Base-by-base conservation (phyloP, 1,140 invertebrate genomes). In the Aphelinus certus region DNA sequence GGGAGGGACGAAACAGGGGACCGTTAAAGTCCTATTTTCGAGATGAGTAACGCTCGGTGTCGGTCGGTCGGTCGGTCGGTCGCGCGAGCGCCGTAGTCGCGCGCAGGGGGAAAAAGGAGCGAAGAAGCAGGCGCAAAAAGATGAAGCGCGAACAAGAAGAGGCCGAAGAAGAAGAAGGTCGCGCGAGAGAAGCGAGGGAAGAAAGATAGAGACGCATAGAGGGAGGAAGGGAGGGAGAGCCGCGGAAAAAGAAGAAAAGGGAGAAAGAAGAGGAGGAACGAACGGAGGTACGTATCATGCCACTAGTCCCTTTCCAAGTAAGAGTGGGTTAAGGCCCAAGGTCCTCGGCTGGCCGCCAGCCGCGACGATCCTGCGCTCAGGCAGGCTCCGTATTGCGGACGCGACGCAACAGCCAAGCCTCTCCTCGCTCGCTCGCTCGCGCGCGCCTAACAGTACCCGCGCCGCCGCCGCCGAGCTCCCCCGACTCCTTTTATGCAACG, bases 261-360 rank as follows among this genome's bases (percentile, higher is more conserved):
- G 60, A 60, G 58, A 63, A 26, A 60, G 60, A 49, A 53, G n/a
- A 53, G 48, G 48, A 63, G 61, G n/a, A 71, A 64, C 45, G 47
- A 74, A 66, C 26, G 26, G 26, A 26, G 26, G 26, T 26, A 76
- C 79, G 73, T 78, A 81, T 79, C 71, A 83, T 79, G 78, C 76
- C 75, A 82, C 80, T 83, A 84, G 82, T 86, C 83, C 84, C 82
- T 85, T 85, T 86, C 83, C 80, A 81, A 83, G 80, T 82, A 85
- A 87, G 83, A 86, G 82, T 86, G 83, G 84, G 85, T 87, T 86
- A 87, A 87, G 84, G 84, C 85, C 83, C 84, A 87, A 86, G 85
- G 85, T 87, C 84, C 85, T 84, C 74, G 49, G 7, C 43, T 51
- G 49, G 5, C 55, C 55, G 7, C 46, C 75, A 75, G 79, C 80